Evolutionary conservation across 2,113 vertebrate species (phyloP).

Genomic region (Catagonus wagneri): DNA sequence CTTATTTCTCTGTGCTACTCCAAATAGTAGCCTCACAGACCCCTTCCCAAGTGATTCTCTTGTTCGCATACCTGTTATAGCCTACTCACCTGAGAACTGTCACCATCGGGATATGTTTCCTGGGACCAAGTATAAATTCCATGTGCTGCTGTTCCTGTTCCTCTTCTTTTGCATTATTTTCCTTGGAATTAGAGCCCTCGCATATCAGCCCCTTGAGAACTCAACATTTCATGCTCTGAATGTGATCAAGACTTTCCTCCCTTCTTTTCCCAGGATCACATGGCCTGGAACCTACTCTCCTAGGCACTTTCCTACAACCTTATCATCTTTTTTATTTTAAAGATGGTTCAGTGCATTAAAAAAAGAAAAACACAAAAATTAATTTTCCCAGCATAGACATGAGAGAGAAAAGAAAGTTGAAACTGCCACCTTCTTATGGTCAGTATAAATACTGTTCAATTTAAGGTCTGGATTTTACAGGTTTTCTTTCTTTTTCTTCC

Average conservation of each 20-base stretch:
- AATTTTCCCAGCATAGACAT: neutral
- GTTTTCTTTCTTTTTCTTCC: neutral
- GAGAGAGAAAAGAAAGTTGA: neutral
- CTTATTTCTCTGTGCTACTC: neutral
- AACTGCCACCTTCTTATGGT: neutral
- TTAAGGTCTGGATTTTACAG: constrained; percentile 30
- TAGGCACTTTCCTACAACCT: neutral
- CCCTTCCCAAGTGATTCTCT: neutral
- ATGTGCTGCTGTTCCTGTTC: neutral
- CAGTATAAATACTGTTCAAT: neutral
- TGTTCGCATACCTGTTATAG: neutral
- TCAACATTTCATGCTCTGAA: neutral
- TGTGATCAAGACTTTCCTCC: neutral
- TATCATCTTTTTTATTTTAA: constrained; percentile 26
- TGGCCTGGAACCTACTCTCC: neutral
- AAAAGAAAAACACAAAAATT: neutral
- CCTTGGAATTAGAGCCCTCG: neutral
- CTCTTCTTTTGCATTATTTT: neutral
- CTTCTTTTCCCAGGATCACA: constrained; percentile 1
- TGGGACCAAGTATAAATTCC: neutral
- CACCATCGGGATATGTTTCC: neutral
- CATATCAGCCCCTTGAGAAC: neutral
- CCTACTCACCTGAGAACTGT: neutral
- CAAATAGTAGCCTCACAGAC: neutral
- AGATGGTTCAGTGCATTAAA: neutral